These are phyloP conservation scores for Catostylus mosaicus DNA, from an alignment of 30 jellyfish, hydroid and myxozoan genomes.

Conservation along the genomic window DNA sequence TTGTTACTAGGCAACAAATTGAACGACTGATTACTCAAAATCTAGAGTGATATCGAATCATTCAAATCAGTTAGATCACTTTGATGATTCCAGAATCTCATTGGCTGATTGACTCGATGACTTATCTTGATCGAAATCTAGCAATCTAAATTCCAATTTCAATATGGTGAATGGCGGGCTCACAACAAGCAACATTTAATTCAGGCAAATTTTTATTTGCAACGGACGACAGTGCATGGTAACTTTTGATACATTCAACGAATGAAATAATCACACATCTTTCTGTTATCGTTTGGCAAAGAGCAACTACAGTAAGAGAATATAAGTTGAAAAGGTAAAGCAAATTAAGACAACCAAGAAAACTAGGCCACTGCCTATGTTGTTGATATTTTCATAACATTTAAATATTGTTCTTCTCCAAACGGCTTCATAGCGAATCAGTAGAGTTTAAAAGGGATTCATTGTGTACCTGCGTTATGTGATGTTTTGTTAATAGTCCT, in stretches of 20 bases:
- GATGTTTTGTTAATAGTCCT: no score
- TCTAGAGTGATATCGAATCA: no score
- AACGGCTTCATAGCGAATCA: no score
- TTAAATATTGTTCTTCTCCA: no score
- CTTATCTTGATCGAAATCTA: conserved; percentile 36
- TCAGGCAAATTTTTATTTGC: neutral
- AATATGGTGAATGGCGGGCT: conserved; percentile 37
- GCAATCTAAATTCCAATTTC: neutral
- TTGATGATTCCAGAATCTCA: conserved; percentile 12
- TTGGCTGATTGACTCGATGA: conserved; percentile 19
- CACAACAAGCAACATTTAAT: neutral
- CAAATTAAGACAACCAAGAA: neutral
- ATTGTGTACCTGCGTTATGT: no score
- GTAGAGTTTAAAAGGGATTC: no score
- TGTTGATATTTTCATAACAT: no score
- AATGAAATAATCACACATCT: neutral
- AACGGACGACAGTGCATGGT: no score
- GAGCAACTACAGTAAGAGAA: neutral
- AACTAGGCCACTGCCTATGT: no score
- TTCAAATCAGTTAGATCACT: neutral
- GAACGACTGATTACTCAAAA: no score
- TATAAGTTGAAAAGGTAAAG: neutral
- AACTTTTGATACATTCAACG: no score
- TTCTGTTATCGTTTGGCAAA: neutral
- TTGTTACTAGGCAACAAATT: no score